Conservation (phyloP, 2,113 vertebrate genomes). For the Capreolus pygargus region DNA sequence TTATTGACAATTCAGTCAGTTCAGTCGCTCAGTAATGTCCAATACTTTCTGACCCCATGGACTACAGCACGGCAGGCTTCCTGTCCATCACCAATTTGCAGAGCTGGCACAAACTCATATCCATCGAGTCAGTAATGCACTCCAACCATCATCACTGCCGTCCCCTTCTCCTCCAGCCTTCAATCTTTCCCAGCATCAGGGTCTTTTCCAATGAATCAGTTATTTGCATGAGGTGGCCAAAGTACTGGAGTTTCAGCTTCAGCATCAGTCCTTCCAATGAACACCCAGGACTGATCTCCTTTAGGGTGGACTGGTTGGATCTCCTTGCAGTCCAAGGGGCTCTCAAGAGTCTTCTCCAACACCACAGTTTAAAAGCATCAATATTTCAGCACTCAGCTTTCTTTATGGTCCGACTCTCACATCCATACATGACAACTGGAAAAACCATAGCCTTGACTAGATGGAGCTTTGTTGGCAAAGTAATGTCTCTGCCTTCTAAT, state of each 20-base stretch:
- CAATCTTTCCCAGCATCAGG: background rate
- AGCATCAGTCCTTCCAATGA: background rate
- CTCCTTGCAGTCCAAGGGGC: background rate
- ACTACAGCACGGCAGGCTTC: background rate
- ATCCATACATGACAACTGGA: background rate
- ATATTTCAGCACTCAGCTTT: background rate
- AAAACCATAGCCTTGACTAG: background rate
- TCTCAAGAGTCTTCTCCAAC: background rate
- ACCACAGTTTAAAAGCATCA: background rate
- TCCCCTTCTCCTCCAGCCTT: background rate
- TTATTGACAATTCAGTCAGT: background rate
- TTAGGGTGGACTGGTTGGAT: background rate
- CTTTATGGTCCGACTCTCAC: background rate
- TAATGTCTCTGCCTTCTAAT: background rate
- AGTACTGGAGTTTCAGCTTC: background rate
- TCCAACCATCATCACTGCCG: background rate
- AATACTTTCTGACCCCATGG: background rate
- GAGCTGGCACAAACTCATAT: background rate
- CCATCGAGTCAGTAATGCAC: background rate
- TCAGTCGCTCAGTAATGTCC: accelerated
- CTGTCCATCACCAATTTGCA: background rate
- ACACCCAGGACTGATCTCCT: background rate
- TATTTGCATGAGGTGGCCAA: background rate
- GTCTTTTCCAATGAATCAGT: background rate
- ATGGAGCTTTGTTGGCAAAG: background rate